A percentile compares a stretch with the other conserved stretches of the same genome.
Evolutionary conservation across 2,113 vertebrate genomes (phyloP).

Genomic region (Psilopogon haemacephalus): DNA sequence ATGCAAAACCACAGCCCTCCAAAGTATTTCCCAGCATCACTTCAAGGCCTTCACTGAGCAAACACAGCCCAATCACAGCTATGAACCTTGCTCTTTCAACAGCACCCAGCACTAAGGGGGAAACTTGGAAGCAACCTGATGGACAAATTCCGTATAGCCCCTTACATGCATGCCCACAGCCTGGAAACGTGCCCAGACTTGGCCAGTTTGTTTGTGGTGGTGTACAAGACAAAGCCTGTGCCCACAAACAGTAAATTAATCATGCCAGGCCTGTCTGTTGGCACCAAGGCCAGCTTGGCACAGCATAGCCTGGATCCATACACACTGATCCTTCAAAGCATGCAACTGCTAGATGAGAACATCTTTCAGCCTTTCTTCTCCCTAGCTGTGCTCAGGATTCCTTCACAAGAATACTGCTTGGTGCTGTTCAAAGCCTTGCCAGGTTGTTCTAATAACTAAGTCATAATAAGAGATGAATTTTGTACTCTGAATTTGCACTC

Average conservation of each 20-base stretch:
- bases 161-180: not conserved
- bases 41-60: not conserved
- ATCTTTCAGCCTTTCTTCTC: not conserved
- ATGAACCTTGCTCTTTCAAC: not conserved
- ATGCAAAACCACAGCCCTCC: not conserved
- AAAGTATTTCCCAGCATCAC: not conserved
- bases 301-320: not conserved
- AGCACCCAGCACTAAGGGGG: not conserved
- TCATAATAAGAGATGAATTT: not conserved
- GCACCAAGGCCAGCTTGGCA: slow-evolving; percentile 14
- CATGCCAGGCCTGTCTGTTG: not conserved
- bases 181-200: not conserved
- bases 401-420: not conserved
- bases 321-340: not conserved
- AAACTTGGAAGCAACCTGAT: not conserved
- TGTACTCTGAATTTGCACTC: not conserved
- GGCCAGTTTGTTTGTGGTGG: not conserved
- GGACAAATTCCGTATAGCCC: not conserved
- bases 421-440: not conserved
- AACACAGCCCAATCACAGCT: not conserved
- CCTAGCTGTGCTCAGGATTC: not conserved
- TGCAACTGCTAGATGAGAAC: not conserved
- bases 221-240: not conserved
- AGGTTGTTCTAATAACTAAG: not conserved
- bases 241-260: not conserved